phyloP scores from a whole-genome alignment of 2,888 invertebrate genomes.

The Trissolcus brochymenae region DNA sequence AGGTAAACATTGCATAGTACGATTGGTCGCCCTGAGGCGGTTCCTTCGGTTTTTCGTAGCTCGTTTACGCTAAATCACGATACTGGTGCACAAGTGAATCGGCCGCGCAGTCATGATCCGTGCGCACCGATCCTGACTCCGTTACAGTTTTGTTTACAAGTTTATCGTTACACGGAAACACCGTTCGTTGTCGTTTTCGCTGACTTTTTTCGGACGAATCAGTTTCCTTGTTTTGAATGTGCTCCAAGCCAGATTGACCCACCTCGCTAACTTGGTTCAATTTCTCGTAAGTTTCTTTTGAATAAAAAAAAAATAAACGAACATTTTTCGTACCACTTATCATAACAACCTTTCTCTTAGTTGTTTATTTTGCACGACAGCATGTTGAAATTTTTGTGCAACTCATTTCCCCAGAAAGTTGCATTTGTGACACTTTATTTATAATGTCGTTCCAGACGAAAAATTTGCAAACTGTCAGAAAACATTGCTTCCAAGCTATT shows the following conservation, averaged over 20 bases:
- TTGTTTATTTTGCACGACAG: no score
- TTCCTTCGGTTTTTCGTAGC: conserved; percentile 70
- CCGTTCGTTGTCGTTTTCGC: neutral
- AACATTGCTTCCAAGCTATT: no score
- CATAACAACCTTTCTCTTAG: no score
- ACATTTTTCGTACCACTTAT: no score
- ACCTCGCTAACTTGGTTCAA: no score
- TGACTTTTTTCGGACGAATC: neutral
- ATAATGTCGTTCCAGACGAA: no score
- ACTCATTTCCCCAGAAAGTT: no score
- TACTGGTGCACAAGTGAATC: conserved; percentile 55
- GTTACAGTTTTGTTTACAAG: conserved; percentile 29
- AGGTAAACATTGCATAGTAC: conserved; percentile 75
- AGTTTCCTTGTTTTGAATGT: conserved; percentile 16
- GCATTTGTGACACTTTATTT: no score
- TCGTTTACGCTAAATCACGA: conserved; percentile 48
- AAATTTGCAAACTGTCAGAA: no score
- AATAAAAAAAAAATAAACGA: no score
- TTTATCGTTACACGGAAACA: neutral
- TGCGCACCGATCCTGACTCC: conserved; percentile 32
- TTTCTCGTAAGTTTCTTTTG: neutral
- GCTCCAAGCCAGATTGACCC: neutral
- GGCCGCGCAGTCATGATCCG: conserved; percentile 46
- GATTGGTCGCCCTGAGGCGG: conserved; percentile 74
- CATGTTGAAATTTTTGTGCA: no score